Base-by-base conservation (phyloP, 2,888 invertebrate species). In the Apamea monoglypha region DNA sequence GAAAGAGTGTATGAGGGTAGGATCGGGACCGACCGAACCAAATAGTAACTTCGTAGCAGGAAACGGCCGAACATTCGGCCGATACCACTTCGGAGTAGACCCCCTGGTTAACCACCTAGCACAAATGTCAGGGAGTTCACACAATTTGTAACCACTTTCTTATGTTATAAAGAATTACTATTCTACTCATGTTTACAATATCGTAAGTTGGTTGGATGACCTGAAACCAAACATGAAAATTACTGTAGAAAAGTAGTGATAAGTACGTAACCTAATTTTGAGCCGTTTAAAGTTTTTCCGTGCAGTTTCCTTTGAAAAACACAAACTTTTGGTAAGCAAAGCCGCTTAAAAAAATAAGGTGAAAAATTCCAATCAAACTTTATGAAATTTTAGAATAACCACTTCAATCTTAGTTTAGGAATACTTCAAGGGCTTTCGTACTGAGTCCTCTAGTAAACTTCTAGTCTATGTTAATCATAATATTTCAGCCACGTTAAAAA, bases 331-430 rank as follows among this genome's bases (percentile, higher is more conserved):
- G 2, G 29, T 59, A 36, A 73, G 32, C 29, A 61, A 63, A 56
- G 44, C 29, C 14, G 5, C 10, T 14, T 44, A 1, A 56, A 70
- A 69, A 79, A 63, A 78, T 61, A 69, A 67, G 21, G 7, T 56
- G n/a, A 79, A 79, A 74, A 81, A 67, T 76, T 71, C 74, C 40
- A 84, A 84, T 89, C 50, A 67, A 84, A 81, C 75, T 89, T 89
- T 68, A 72, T 47, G 66, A 76, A 78, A 80, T 74, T 73, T 76
- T 64, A 70, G 76, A 83, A 82, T 78, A 66, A 77, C 71, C 73
- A 74, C 72, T 78, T 76, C 53, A 77, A 77, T 77, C 56, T 80
- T 78, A 81, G 77, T 82, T 85, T 70, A 69, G 47, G 79, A 80
- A 72, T 78, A 74, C 78, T 85, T 83, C 53, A 81, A 59, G 72